Evolutionary conservation across 2,113 vertebrate species (phyloP), one percentile per base, ranked within the genome.

Genomic region (Pteropus alecto): DNA sequence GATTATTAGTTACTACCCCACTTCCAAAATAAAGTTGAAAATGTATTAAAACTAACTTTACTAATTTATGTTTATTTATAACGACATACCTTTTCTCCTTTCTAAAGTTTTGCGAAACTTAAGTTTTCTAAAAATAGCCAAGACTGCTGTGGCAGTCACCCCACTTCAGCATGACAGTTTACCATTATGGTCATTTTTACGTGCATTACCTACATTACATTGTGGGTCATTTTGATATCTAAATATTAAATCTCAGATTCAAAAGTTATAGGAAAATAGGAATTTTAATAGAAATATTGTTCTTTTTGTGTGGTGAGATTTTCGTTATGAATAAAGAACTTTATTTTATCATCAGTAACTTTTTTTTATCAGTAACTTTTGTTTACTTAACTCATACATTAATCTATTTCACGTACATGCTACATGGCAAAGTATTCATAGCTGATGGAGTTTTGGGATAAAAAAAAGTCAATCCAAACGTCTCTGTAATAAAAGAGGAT

Each of bases 11-110:
- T 90, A 74, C 54, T 41, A 77, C n/a, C 93, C 51, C 18, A 83
- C 54, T 96, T 88, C 78, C 71, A 83, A 93, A 73, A 94, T 73
- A 83, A 93, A 76, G 28, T 38, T 86, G 86, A 83, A 26, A 43
- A 92, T 43, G 35, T 84, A 77, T 46, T 74, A 94, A 87, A 97
- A 77, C 26, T 83, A 24, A 4, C 61, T 78, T 92, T 77, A 82
- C 43, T 85, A 60, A 89, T 58, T 93, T 87, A 21, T 74, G 10
- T 88, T 87, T 82, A 77, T 51, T 3, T 84, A 56, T 73, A 90
- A 79, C 43, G 35, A 82, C 68, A 12, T 11, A 43, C 26, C 43
- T 51, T 13, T 43, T 16, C 28, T 26, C 16, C 41, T 83, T 93
- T 68, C 51, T 48, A 43, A 82, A 93, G 46, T 77, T 51, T 85